A percentile compares a stretch with the other conserved stretches of the same genome.
Evolutionary conservation across 2,113 vertebrate species (phyloP).

Genomic region (Rhizomys pruinosus): DNA sequence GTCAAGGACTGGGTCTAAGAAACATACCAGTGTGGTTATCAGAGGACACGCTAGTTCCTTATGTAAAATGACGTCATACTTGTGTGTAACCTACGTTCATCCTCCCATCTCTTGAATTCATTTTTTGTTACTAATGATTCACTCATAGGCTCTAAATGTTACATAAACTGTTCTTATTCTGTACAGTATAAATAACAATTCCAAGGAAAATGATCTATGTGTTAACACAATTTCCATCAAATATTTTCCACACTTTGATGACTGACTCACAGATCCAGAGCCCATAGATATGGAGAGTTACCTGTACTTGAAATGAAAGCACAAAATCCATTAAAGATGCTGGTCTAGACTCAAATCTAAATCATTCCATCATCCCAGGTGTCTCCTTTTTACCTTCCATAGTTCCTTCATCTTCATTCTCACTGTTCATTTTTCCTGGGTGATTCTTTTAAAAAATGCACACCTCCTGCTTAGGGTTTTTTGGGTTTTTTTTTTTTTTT

Average conservation of each 20-base stretch:
- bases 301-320: not conserved
- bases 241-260: not conserved
- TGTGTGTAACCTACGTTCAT: not conserved
- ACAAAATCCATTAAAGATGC: not conserved
- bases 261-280: not conserved
- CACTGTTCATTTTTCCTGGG: not conserved
- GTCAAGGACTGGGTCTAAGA: not conserved
- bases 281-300: too few relatives aligned
- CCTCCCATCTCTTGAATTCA: not conserved
- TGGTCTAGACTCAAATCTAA: not conserved
- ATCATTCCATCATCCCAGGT: not conserved
- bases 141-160: not conserved
- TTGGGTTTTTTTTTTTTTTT: too few relatives aligned
- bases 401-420: not conserved
- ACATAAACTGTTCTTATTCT: not conserved
- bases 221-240: too few relatives aligned
- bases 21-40: not conserved
- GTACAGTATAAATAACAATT: not conserved
- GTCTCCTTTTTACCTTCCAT: not conserved
- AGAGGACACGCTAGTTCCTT: too few relatives aligned
- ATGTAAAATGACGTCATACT: not conserved
- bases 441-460: not conserved
- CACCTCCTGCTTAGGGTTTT: not conserved
- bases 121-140: not conserved
- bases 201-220: not conserved